Percentiles rank a stretch among this genome's conserved stretches.
Evolutionary conservation across 2,113 vertebrate genomes (phyloP).

Genomic region (Rhinolophus sinicus): DNA sequence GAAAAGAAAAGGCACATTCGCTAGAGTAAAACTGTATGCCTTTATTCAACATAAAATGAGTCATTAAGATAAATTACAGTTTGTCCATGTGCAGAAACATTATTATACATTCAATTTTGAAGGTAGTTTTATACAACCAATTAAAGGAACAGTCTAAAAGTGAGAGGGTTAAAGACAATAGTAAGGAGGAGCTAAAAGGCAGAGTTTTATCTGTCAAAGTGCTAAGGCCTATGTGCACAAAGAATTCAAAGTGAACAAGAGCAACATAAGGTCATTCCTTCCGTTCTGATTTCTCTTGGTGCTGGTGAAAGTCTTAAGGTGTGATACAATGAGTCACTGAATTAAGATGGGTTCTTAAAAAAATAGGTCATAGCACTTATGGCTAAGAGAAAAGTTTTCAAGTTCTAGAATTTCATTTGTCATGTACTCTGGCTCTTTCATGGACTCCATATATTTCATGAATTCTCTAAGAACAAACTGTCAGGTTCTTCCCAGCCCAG

Average conservation of each 20-base stretch:
- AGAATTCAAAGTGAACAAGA: not conserved
- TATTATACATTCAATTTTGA: slow-evolving; percentile 88
- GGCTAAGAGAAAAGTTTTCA: not conserved
- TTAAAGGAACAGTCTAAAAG: slow-evolving; percentile 60
- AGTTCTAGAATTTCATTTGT: slow-evolving; percentile 3
- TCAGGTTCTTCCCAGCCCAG: not conserved
- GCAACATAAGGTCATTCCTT: not conserved
- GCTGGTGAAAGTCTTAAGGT: slow-evolving; percentile 56
- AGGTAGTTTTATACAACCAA: slow-evolving; percentile 78
- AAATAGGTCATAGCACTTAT: slow-evolving; percentile 17
- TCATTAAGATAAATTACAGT: slow-evolving; percentile 88
- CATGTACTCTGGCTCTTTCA: not conserved
- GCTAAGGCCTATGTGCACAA: slow-evolving; percentile 39
- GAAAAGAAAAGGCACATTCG: slow-evolving; percentile 38
- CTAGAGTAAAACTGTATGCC: slow-evolving; percentile 70
- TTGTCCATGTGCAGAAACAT: slow-evolving; percentile 87
- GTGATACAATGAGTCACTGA: not conserved
- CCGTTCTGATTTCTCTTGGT: not conserved
- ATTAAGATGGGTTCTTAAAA: not conserved
- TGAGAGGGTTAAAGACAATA: not conserved
- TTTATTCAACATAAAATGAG: slow-evolving; percentile 85
- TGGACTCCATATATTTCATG: not conserved
- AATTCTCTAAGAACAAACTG: not conserved
- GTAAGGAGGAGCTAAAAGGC: slow-evolving; percentile 67
- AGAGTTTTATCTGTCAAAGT: slow-evolving; percentile 62